A percentile compares a stretch with the other conserved stretches of the same genome.
These are phyloP conservation scores for Danaus melanippus DNA, from an alignment of 1,140 invertebrate species.

Conservation along the genomic window DNA sequence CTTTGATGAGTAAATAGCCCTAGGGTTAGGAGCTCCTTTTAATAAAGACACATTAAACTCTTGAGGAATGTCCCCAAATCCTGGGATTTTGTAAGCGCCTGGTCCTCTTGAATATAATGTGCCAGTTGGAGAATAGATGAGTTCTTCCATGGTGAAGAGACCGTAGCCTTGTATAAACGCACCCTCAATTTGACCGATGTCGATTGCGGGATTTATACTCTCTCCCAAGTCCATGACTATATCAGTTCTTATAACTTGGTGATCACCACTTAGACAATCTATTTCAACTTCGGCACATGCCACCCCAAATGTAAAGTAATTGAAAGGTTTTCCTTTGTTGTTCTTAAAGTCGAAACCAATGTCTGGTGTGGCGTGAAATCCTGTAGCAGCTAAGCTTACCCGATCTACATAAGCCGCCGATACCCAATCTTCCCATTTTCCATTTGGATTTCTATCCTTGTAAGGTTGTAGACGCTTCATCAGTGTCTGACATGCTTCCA, in stretches of 20 bases:
- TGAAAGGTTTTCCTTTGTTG: slow-evolving; percentile 81
- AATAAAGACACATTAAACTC: slow-evolving; percentile 95
- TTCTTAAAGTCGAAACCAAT: slow-evolving; percentile 84
- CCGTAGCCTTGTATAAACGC: slow-evolving; percentile 95
- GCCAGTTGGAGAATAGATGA: slow-evolving; percentile 88
- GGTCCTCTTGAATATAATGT: slow-evolving; percentile 88
- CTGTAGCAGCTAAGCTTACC: slow-evolving; percentile 87
- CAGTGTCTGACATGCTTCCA: slow-evolving; percentile 87
- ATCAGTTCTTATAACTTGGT: slow-evolving; percentile 88
- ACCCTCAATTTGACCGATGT: slow-evolving; percentile 96
- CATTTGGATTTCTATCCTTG: slow-evolving; percentile 83
- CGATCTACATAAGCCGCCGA: slow-evolving; percentile 84
- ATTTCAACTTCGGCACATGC: slow-evolving; percentile 89
- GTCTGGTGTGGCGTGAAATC: slow-evolving; percentile 88
- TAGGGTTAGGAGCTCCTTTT: slow-evolving; percentile 88
- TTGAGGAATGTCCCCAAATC: slow-evolving; percentile 89
- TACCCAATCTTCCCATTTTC: slow-evolving; percentile 91
- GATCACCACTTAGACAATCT: slow-evolving; percentile 91
- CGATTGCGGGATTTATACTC: slow-evolving; percentile 95
- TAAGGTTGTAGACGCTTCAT: slow-evolving; percentile 84
- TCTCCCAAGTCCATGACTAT: slow-evolving; percentile 96
- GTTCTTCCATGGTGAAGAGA: slow-evolving; percentile 91
- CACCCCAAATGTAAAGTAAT: slow-evolving; percentile 87
- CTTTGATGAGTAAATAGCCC: slow-evolving; percentile 96
- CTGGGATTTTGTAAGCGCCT: slow-evolving; percentile 94